Evolutionary conservation across 2,797 vertebrate genomes (phyloP).

Genomic region (Malacoctenus gilli): DNA sequence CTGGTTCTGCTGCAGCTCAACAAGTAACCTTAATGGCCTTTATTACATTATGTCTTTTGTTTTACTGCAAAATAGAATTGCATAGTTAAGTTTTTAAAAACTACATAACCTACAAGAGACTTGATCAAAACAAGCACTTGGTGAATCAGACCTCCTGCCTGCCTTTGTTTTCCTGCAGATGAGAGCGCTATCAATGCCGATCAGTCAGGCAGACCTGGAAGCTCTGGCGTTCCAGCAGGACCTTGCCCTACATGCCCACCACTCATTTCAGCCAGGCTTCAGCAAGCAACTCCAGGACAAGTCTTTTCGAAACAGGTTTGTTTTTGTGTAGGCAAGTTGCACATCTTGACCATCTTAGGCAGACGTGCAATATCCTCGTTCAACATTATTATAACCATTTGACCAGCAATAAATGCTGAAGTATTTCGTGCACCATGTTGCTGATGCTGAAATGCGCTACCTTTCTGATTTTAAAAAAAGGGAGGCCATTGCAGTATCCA

Average conservation of each 20-base stretch:
- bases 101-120: too few relatives aligned
- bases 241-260: slow-evolving; percentile 86
- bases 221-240: slow-evolving; percentile 90
- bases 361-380: too few relatives aligned
- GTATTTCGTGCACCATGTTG: too few relatives aligned
- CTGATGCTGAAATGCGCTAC: too few relatives aligned
- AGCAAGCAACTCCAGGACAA: slow-evolving; percentile 88
- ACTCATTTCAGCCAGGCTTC: slow-evolving; percentile 88
- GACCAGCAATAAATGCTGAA: too few relatives aligned
- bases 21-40: slow-evolving; percentile 81
- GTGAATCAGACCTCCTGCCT: background rate
- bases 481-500: too few relatives aligned
- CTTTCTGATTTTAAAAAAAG: too few relatives aligned
- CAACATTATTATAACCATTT: too few relatives aligned
- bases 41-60: background rate
- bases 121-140: too few relatives aligned
- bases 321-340: slow-evolving; percentile 1
- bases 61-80: too few relatives aligned
- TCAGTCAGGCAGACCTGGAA: slow-evolving; percentile 89
- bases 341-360: too few relatives aligned
- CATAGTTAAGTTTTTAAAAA: too few relatives aligned
- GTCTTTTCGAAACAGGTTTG: slow-evolving; percentile 88
- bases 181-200: slow-evolving; percentile 84
- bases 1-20: slow-evolving; percentile 81
- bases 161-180: slow-evolving; percentile 77